Base-by-base conservation (phyloP, 1,140 invertebrate species). In the Pseudomyrmex pallidus region DNA sequence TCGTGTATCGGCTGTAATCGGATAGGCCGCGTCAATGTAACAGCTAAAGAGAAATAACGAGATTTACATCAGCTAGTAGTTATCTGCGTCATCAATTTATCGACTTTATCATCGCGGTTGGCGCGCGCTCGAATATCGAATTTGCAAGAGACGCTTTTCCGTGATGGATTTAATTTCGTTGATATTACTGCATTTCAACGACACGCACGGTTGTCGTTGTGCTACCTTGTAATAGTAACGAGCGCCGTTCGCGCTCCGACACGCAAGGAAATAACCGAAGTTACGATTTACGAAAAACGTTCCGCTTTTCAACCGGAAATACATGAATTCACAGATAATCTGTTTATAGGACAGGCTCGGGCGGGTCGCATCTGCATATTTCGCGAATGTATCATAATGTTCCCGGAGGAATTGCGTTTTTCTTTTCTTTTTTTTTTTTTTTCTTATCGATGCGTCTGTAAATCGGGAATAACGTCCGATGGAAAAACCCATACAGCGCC, bases 31-130 rank as follows among this genome's bases (percentile, higher is more conserved):
- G 15, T 35, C 10, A 44, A 54, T 70, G 48, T 25, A 46, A 78
- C 44, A 59, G 54, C 2, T 59, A 50, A 80, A 80, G 76, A 80
- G 66, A 61, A 80, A 48, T 80, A 72, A 80, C 66, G 44, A 80
- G 66, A 72, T 72, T 70, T 50, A 59, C 57, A 80, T 78, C 64
- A 80, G 20, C 22, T 80, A 70, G 56, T 80, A 80, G 76, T 80
- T 80, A 80, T 80, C 67, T 70, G 50, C 50, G 67, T 70, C 66
- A 59, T 80, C 76, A 80, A 80, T 80, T 72, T 80, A 80, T 72
- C 66, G 66, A 50, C 44, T 80, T 80, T 59, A 80, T 68, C 46
- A 44, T 61, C 44, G 76, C 8, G 66, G 54, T 59, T 35, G 12
- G 44, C 17, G 22, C 17, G 44, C 20, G 54, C 48, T 70, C 54